Evolutionary conservation across 2,797 vertebrate species (phyloP).

Genomic region (Mallotus villosus): DNA sequence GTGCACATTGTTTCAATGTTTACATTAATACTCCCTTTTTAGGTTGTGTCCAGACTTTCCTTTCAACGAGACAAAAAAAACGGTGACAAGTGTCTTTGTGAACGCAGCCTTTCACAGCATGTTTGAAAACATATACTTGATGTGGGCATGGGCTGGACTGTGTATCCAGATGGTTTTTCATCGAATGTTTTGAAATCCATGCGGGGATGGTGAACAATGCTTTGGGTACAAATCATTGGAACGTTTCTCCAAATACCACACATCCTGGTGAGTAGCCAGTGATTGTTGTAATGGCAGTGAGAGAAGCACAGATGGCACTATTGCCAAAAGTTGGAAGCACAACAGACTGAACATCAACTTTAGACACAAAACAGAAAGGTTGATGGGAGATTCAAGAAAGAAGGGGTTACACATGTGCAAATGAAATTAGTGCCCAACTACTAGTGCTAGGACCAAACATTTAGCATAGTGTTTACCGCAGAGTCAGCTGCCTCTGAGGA

Average conservation of each 20-base stretch:
- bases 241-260: no score
- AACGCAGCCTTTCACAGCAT: no score
- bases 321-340: slow-evolving; percentile 7
- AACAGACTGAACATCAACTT: not conserved
- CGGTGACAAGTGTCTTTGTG: not conserved
- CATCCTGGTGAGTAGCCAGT: not conserved
- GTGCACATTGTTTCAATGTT: not conserved
- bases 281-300: slow-evolving; percentile 6
- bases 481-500: not conserved
- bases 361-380: not conserved
- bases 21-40: not conserved
- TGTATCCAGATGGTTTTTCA: not conserved
- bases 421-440: not conserved
- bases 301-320: slow-evolving; percentile 10
- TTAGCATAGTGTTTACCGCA: not conserved
- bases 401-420: not conserved
- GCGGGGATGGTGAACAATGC: not conserved
- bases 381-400: no score
- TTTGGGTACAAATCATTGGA: not conserved
- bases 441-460: not conserved
- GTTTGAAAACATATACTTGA: not conserved
- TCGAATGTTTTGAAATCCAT: not conserved
- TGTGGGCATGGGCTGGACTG: not conserved
- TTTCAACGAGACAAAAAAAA: not conserved
- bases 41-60: not conserved